Evolutionary conservation across 2,113 vertebrate genomes (phyloP), one percentile per base, ranked within the genome.

Genomic region (Grus americana): DNA sequence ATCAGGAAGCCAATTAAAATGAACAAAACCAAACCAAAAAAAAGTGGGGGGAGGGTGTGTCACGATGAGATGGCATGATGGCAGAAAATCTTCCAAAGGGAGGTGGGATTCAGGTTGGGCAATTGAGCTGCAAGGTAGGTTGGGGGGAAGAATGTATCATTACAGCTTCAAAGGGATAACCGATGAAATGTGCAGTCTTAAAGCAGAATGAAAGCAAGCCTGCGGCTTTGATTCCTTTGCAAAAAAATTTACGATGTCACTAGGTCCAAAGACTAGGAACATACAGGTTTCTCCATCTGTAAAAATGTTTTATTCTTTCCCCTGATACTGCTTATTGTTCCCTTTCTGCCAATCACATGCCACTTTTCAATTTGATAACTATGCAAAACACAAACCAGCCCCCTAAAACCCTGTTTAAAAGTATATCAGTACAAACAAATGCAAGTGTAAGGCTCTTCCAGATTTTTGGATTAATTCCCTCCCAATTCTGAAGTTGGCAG

Each of bases 11-110:
- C 4, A 52, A 4, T 72, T 47, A 2, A 11, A 3, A 63, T n/a
- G 44, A 36, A 26, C 32, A 61, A 15, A 47, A 42, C 40, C 40
- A 42, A 6, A 2, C 52, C 15, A 26, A 50, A 27, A 15, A 38
- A 38, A 11, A 34, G 10, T 1, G 9, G 12, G 7, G 0, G 4
- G 15, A 6, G 13, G 1, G 1, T 3, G 2, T 12, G 16, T 75
- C 7, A 13, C 36, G 9, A 29, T 22, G 42, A 40, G 27, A 13
- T 44, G 30, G 19, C 4, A 13, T 30, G 5, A 4, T 73, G 21
- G 27, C 52, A 76, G 65, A 50, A 74, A 40, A n/a, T 22, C 24
- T 66, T 84, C 29, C 26, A 68, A n/a, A 27, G 36, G 44, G 52
- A 79, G 26, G 3, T 13, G 15, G 26, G 49, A 49, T 85, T 90